Percentiles rank a stretch among this genome's conserved stretches.
phyloP scores from a whole-genome alignment of 2,797 vertebrate species.

The Lindbergichthys nudifrons region DNA sequence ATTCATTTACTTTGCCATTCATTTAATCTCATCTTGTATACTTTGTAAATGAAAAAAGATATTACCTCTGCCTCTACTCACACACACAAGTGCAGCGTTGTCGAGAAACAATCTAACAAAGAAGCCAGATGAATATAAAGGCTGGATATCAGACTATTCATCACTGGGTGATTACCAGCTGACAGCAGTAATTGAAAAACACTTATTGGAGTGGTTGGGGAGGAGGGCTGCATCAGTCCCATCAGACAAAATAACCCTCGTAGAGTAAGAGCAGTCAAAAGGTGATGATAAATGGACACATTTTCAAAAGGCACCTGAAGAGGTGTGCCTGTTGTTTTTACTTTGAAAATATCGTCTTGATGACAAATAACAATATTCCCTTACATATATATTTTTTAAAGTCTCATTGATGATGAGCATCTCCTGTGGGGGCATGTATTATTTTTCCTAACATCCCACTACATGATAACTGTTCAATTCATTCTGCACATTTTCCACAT shows the following conservation, averaged over 20 bases:
- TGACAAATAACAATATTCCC: slow-evolving; percentile 34
- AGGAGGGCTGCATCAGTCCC: slow-evolving; percentile 84
- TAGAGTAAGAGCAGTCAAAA: slow-evolving; percentile 82
- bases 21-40: slow-evolving; percentile 71
- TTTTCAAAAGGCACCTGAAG: slow-evolving; percentile 57
- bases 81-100: slow-evolving; percentile 52
- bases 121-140: slow-evolving; percentile 94
- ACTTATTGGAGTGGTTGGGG: slow-evolving; percentile 96
- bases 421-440: background rate
- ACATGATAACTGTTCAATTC: background rate
- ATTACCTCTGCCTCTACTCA: slow-evolving; percentile 48
- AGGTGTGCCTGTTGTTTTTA: slow-evolving; percentile 46
- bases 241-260: slow-evolving; percentile 90
- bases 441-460: background rate
- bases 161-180: slow-evolving; percentile 96
- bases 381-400: background rate
- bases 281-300: slow-evolving; percentile 82
- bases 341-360: slow-evolving; percentile 11
- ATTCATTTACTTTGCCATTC: slow-evolving; percentile 73
- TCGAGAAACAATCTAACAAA: slow-evolving; percentile 85
- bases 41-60: slow-evolving; percentile 69
- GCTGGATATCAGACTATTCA: slow-evolving; percentile 99
- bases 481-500: background rate
- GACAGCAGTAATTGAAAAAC: slow-evolving; percentile 99
- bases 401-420: background rate